Base-by-base conservation (phyloP, 2,113 vertebrate species). In the Clarias gariepinus region DNA sequence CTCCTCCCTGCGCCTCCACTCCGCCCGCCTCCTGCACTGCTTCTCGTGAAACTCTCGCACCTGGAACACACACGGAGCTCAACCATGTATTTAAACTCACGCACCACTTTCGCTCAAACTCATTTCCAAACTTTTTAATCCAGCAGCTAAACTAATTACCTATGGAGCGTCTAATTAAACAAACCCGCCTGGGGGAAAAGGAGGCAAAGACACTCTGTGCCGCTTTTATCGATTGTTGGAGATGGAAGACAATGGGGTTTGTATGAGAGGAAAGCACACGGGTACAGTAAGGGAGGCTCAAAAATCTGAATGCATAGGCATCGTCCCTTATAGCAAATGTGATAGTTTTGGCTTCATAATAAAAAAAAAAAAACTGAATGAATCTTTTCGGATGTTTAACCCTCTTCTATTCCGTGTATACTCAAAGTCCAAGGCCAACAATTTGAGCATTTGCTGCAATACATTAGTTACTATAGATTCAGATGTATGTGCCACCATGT, bases 21-120 rank as follows among this genome's bases (percentile, higher is more conserved):
- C 92, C 89, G 96, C 94, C 93, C 94, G 95, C 88, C 93, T 96
- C 87, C 91, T 93, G 89, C 95, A 92, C 93, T 97, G 96, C 88
- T 96, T 93, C 85, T 94, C 92, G 93, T 96, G 92, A 92, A 96
- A 97, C 90, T 95, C 94, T 90, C 92, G 96, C 90, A 99, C 92
- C 98, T 99, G 91, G 19, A 79, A 85, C 52, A 63, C 68, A 78
- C 47, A 84, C 60, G 88, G 78, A 85, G 81, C 41, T 90, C 89
- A 5, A 16, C 0, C 11, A 25, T 36, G n/a, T 79, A 33, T 79
- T 33, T 28, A 33, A 28, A 33, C 15, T 28, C 64, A 19, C 19
- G 11, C 66, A 71, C n/a, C 18, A 55, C 52, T 30, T 83, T 57
- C 47, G 8, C n/a, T 21, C 41, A 68, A 60, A 61, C 18, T 57